Evolutionary conservation across 2,113 vertebrate species (phyloP), one percentile per base, ranked within the genome.

Genomic region (Narcine bancroftii): DNA sequence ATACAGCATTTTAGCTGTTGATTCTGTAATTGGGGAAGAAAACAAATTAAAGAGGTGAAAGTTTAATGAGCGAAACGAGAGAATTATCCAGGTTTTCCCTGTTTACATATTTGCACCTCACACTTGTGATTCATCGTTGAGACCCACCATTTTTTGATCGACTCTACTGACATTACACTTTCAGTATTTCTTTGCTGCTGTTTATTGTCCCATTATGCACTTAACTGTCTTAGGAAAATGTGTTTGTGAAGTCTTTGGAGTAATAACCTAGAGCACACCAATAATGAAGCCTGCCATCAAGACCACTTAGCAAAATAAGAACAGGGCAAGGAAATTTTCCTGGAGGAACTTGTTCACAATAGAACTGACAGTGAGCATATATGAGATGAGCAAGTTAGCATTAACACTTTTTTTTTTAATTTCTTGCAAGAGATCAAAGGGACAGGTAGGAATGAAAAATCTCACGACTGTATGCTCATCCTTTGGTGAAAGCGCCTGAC

Each of bases 141-240:
- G 56, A 60, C 5, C n/a, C n/a, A n/a, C n/a, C 36, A 60, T 60
- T 36, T 87, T 87, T 87, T 63, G 81, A 87, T 9, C 60, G 81
- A 39, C 81, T 60, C 60, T n/a, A 60, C n/a, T 87, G n/a, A 87
- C 19, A 36, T n/a, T 87, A 87, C 56, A 56, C 81, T 56, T 60
- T n/a, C 33, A 87, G 33, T n/a, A 17, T 39, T 87, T 53, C 53
- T 87, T 53, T 87, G 81, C 33, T 87, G 13, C 50, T 87, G 33
- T 60, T 87, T 87, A 87, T 87, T 87, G 60, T 2, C 15, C 81
- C 53, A 60, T 87, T 87, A 56, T 87, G 81, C n/a, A 87, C 33
- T 60, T 60, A 56, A 87, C 53, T 87, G 53, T 60, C 33, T 60
- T 60, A 36, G 81, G 53, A 87, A 87, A 87, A 87, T 87, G 81